Conservation (phyloP, 2,113 vertebrate genomes). For the Paracanthobrama guichenoti region DNA sequence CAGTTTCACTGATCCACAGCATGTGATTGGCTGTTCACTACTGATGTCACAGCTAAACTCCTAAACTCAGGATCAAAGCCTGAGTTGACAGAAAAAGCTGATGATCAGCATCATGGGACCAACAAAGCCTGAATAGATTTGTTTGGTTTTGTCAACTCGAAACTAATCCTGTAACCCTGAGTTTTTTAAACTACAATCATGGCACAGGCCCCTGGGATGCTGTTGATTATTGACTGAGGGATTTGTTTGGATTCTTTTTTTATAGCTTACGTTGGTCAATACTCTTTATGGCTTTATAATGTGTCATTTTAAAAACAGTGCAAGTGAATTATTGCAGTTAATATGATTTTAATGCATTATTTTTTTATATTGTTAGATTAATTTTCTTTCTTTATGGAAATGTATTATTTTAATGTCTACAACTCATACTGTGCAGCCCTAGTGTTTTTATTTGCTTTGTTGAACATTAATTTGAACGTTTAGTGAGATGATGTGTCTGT, state of each 20-base stretch:
- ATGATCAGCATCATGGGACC: too few relatives aligned
- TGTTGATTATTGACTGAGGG: not conserved
- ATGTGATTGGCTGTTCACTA: too few relatives aligned
- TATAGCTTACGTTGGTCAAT: not conserved
- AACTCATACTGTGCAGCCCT: not conserved
- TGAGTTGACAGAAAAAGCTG: too few relatives aligned
- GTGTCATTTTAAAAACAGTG: not conserved
- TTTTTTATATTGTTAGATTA: not conserved
- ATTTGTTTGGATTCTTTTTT: not conserved
- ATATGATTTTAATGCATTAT: not conserved
- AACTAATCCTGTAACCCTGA: too few relatives aligned
- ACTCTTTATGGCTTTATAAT: not conserved
- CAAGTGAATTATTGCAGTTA: not conserved
- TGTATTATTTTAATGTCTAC: not conserved
- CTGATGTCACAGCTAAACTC: too few relatives aligned
- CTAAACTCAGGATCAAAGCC: too few relatives aligned
- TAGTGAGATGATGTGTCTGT: not conserved
- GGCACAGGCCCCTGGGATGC: not conserved
- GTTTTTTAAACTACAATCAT: too few relatives aligned
- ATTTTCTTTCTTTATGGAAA: not conserved
- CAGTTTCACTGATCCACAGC: too few relatives aligned
- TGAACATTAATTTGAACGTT: not conserved
- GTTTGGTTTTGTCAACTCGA: too few relatives aligned
- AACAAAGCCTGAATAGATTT: too few relatives aligned
- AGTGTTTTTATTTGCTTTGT: not conserved